A percentile compares a stretch with the other conserved stretches of the same genome.
These are phyloP conservation scores for Etheostoma perlongum DNA, from an alignment of 2,797 vertebrate genomes.

Conservation along the genomic window DNA sequence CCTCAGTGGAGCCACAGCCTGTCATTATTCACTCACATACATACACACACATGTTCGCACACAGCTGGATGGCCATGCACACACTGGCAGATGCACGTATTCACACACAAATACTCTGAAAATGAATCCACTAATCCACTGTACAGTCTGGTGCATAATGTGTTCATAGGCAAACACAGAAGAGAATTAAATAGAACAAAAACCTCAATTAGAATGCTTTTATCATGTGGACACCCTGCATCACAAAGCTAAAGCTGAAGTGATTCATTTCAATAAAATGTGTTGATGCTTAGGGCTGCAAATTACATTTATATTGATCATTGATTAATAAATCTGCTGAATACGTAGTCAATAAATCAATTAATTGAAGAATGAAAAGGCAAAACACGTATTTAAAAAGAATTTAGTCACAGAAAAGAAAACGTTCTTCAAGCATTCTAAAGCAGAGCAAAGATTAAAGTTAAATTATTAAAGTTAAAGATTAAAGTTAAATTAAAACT, in stretches of 20 bases:
- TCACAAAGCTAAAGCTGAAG: not conserved
- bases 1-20: conserved; percentile 90
- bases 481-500: not conserved
- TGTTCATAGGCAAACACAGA: conserved; percentile 13
- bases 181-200: conserved; percentile 1
- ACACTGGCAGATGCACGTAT: conserved; percentile 31
- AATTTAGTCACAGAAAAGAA: not conserved
- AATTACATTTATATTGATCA: not conserved
- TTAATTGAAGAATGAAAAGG: not conserved
- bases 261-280: conserved; percentile 4
- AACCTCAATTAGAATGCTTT: not conserved
- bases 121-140: conserved; percentile 17
- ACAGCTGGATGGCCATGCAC: conserved; percentile 30
- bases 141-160: conserved; percentile 9
- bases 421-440: not conserved
- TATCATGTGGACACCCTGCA: not conserved
- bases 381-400: not conserved
- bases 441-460: not conserved
- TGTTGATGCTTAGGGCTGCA: not conserved
- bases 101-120: conserved; percentile 25
- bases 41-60: conserved; percentile 44
- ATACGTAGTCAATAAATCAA: not conserved
- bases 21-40: conserved; percentile 90
- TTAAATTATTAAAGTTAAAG: not conserved
- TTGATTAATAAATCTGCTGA: not conserved